Conservation (phyloP, 2,888 invertebrate species). For the Dasysyrphus albostriatus region DNA sequence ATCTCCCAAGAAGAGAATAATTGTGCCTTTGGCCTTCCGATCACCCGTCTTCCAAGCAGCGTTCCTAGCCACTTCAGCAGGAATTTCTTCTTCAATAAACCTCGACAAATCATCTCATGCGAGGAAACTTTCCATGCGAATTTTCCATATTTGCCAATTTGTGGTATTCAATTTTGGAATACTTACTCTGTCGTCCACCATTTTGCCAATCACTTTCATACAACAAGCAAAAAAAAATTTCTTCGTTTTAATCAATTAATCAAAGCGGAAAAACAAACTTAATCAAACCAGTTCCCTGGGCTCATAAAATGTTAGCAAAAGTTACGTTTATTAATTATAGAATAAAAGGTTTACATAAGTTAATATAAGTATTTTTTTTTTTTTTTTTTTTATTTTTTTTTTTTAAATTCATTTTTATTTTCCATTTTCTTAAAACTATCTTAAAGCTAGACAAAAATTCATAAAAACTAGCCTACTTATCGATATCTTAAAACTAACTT, state of each 20-base stretch:
- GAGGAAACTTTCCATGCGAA: conserved; percentile 12
- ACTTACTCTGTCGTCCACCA: conserved; percentile 18
- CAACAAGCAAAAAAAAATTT: not conserved
- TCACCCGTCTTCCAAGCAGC: conserved; percentile 18
- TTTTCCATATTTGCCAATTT: conserved; percentile 23
- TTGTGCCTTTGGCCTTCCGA: conserved; percentile 16
- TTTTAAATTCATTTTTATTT: no score
- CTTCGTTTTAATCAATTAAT: no score
- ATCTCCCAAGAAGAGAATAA: conserved; percentile 24
- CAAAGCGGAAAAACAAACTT: not conserved
- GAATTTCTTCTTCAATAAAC: conserved; percentile 6
- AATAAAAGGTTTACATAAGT: no score
- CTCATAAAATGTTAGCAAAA: conserved; percentile 15
- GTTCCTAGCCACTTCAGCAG: no score
- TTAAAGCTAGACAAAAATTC: no score
- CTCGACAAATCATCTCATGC: not conserved
- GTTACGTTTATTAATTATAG: not conserved
- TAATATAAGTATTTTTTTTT: no score
- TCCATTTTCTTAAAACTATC: no score
- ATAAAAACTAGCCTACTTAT: no score
- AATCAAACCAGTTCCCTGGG: not conserved
- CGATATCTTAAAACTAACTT: no score
- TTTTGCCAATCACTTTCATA: not conserved
- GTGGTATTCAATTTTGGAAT: conserved; percentile 9
- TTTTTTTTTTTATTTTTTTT: no score